Evolutionary conservation across 2,888 invertebrate species (phyloP).

Genomic region (Tubulanus polymorphus): DNA sequence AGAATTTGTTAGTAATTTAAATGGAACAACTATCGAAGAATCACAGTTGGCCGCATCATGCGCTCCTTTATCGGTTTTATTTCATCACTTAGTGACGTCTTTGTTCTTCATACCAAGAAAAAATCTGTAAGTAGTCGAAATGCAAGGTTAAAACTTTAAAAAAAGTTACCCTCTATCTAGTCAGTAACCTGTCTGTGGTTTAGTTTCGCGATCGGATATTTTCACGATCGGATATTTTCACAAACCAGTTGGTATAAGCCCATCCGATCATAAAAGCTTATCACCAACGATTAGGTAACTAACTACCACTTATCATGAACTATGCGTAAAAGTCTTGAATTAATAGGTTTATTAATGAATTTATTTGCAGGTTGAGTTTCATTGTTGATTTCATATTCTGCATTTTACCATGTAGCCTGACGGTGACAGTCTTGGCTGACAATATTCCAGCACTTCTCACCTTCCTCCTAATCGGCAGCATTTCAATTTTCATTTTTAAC

Average conservation of each 20-base stretch:
- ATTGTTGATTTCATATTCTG: conserved; percentile 28
- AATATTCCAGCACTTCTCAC: conserved; percentile 10
- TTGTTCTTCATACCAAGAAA: not conserved
- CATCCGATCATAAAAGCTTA: too few species aligned
- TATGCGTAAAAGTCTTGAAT: not conserved
- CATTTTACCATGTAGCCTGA: conserved; percentile 29
- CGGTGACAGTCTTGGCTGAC: conserved; percentile 24
- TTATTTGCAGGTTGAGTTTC: conserved; percentile 22
- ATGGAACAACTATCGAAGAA: not conserved
- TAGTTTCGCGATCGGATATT: too few species aligned
- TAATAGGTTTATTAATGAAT: not conserved
- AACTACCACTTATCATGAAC: too few species aligned
- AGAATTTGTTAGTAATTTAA: not conserved
- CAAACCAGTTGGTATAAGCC: too few species aligned
- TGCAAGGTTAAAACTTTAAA: not conserved
- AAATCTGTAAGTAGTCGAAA: not conserved
- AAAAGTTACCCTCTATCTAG: too few species aligned
- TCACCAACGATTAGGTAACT: too few species aligned
- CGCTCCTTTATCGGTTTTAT: not conserved
- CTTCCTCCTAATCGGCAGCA: not conserved
- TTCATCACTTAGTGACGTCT: not conserved
- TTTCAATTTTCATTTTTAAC: not conserved
- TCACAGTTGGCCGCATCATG: too few species aligned
- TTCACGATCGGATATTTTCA: too few species aligned
- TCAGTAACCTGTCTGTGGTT: too few species aligned